Evolutionary conservation across 2,797 vertebrate genomes (phyloP), one percentile per base, ranked within the genome.

Genomic region (Thripadectes ignobilis): DNA sequence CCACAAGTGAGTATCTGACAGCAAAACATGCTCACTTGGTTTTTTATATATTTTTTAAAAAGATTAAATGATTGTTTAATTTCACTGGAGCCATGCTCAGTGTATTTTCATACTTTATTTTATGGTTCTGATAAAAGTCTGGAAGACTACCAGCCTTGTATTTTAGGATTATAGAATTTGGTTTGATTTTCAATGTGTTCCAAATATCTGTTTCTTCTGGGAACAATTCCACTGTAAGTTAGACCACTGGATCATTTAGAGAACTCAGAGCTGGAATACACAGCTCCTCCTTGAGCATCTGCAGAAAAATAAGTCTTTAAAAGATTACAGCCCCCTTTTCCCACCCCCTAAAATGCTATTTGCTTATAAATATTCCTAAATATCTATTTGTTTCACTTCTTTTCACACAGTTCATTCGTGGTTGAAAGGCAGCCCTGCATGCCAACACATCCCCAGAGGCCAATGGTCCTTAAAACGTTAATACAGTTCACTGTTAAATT

Each of bases 401-500:
- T 96, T 96, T 94, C 74, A 69, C 58, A 95, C 90, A 99, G 99
- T 92, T 99, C 99, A 1, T 99, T 99, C 46, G 98, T 99, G 97
- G 99, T 99, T 88, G 99, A 99, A 97, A 98, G 98, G 96, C 99
- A 99, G 98, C 99, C 99, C 1, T 99, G 99, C 88, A 99, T 99
- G 99, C 99, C 99, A 58, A 99, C 99, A 29, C 99, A 99, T 91
- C 99, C 99, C 43, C 99, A 99, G 98, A 99, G 99, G 89, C 99
- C 99, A 19, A 98, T 99, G 97, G 99, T 99, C 91, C 99, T 99
- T 88, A 99, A 99, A 98, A 99, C 99, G 0, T 98, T 99, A 92
- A 99, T 99, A 69, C 99, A 99, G 81, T 99, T 99, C 97, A 99
- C 99, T 86, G 99, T 99, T 71, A 99, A 99, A 98, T 98, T 99